Conservation (phyloP, 2,113 vertebrate species). For the Cervus canadensis region DNA sequence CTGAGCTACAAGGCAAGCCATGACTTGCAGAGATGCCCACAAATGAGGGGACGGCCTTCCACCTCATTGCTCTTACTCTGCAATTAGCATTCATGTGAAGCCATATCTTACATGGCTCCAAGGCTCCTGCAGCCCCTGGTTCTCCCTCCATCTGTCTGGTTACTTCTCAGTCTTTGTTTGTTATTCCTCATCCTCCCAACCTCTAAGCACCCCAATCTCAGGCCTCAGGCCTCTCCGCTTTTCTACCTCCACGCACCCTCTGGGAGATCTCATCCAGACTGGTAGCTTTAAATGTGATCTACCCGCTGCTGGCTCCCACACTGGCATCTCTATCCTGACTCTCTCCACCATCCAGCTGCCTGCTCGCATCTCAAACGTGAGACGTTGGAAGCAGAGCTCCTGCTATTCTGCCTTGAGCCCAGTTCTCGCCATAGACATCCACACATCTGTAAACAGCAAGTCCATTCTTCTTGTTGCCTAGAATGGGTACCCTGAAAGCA, state of each 20-base stretch:
- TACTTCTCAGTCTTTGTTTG: background rate
- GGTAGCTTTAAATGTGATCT: background rate
- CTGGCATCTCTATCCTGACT: background rate
- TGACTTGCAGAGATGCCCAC: background rate
- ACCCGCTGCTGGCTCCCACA: background rate
- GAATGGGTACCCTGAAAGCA: background rate
- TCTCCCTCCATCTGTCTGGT: background rate
- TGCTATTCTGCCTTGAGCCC: background rate
- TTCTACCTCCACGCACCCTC: background rate
- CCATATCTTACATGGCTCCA: background rate
- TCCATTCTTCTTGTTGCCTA: background rate
- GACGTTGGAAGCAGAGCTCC: background rate
- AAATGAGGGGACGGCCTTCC: background rate
- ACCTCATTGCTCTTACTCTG: background rate
- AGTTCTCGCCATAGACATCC: background rate
- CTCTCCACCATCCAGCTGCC: background rate
- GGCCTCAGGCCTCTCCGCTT: background rate
- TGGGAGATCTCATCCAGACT: fast-evolving
- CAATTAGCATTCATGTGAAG: background rate
- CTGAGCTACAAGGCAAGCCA: background rate
- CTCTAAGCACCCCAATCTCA: background rate
- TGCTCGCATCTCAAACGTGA: fast-evolving
- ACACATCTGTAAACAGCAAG: background rate
- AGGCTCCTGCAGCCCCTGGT: too few species aligned
- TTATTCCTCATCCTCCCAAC: background rate